These are phyloP conservation scores for Papilio machaon DNA, from an alignment of 1,140 invertebrate genomes.

Conservation along the genomic window DNA sequence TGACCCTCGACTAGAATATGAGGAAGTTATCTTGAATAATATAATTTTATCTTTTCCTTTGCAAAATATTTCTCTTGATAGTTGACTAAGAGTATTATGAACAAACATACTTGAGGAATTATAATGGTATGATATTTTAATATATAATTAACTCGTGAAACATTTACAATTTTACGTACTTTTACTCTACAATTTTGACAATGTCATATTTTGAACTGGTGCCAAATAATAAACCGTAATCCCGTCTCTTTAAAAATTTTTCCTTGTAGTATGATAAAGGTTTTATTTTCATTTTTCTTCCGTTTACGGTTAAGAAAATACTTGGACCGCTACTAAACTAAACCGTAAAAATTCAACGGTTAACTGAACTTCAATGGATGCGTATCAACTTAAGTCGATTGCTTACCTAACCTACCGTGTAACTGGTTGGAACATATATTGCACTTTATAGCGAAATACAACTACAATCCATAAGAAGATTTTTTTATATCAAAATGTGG, in stretches of 20 bases:
- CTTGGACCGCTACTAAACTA: background rate
- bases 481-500: too few relatives aligned
- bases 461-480: background rate
- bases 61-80: background rate
- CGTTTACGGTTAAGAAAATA: background rate
- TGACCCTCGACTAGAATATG: background rate
- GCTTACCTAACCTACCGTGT: constrained; percentile 13
- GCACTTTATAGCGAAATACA: background rate
- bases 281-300: background rate
- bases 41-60: background rate
- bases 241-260: background rate
- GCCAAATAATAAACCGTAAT: background rate
- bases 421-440: constrained; percentile 1
- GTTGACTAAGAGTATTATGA: background rate
- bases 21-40: background rate
- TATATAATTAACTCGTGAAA: too few relatives aligned
- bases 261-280: background rate
- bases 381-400: constrained; percentile 24
- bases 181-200: background rate
- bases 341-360: constrained; percentile 14
- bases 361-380: background rate
- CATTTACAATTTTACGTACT: background rate
- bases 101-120: too few relatives aligned
- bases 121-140: too few relatives aligned
- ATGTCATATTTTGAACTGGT: background rate